Percentiles rank a stretch among this genome's conserved stretches.
These are phyloP conservation scores for Platysteira castanea DNA, from an alignment of 2,113 vertebrate species.

Conservation along the genomic window DNA sequence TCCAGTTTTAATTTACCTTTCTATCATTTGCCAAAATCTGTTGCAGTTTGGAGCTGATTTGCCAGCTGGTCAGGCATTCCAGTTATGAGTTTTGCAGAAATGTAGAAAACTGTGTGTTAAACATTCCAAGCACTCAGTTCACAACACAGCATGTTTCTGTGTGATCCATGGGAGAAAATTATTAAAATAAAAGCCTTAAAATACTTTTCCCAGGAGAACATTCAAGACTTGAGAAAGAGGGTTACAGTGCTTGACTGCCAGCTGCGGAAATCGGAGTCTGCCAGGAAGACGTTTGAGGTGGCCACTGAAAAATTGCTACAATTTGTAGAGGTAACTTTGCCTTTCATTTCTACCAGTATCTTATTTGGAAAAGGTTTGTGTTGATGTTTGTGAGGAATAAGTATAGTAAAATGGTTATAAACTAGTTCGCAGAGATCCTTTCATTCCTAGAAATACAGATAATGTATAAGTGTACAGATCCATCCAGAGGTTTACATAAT, in stretches of 20 bases:
- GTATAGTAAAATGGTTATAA: not conserved
- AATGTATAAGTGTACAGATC: not conserved
- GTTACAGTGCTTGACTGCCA: constrained; percentile 90
- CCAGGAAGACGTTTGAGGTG: constrained; percentile 84
- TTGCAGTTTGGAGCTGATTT: not conserved
- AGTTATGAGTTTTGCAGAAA: not conserved
- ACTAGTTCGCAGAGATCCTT: not conserved
- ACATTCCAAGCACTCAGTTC: not conserved
- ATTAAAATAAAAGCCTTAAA: not conserved
- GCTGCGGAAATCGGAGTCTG: constrained; percentile 83
- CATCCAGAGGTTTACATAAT: not conserved
- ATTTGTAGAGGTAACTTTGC: constrained; percentile 87
- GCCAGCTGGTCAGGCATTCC: not conserved
- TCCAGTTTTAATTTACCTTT: not conserved
- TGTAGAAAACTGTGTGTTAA: not conserved
- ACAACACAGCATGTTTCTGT: not conserved
- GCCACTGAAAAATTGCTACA: constrained; percentile 87
- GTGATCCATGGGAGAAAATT: not conserved
- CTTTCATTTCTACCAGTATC: not conserved
- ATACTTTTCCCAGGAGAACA: constrained; percentile 73
- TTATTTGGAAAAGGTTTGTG: not conserved
- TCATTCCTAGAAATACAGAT: not conserved
- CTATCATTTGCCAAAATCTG: not conserved
- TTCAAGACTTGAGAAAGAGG: constrained; percentile 85
- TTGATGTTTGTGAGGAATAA: not conserved